phyloP scores from a whole-genome alignment of 2,888 invertebrate genomes.

The Tridacna crocea region DNA sequence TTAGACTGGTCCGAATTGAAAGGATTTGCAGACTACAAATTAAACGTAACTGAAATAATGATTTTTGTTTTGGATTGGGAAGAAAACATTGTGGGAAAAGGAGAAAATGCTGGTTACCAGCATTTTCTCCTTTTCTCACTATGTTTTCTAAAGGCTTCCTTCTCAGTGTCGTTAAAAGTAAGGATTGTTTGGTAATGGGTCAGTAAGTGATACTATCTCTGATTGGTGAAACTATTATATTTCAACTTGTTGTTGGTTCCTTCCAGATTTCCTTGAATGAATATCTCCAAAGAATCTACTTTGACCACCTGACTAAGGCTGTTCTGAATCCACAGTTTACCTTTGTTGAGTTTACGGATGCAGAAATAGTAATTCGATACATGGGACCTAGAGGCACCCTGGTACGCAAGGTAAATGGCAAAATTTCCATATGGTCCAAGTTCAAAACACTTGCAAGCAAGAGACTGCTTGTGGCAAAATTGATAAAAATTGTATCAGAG shows the following conservation, averaged over 20 bases:
- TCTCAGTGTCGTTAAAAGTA: no score
- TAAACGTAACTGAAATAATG: no score
- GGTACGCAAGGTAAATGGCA: not conserved
- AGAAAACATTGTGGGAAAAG: not conserved
- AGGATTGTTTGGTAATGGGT: no score
- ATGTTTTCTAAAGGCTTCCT: not conserved
- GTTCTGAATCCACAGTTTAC: slow-evolving; percentile 47
- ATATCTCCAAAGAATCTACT: slow-evolving; percentile 63
- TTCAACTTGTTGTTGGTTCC: no score
- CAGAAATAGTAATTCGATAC: slow-evolving; percentile 70
- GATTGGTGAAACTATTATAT: no score
- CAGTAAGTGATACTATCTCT: no score
- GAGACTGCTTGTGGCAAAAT: not conserved
- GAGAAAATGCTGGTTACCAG: not conserved
- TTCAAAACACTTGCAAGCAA: not conserved
- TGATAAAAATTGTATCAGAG: not conserved
- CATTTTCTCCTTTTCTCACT: not conserved
- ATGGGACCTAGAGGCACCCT: slow-evolving; percentile 54
- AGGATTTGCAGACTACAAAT: no score
- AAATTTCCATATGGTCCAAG: no score
- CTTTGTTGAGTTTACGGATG: slow-evolving; percentile 72
- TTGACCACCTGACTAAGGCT: slow-evolving; percentile 47
- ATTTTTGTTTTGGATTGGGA: no score
- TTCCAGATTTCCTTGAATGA: slow-evolving; percentile 67
- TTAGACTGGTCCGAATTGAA: no score